Evolutionary conservation across 2,888 invertebrate genomes (phyloP).

Genomic region (Actias luna): DNA sequence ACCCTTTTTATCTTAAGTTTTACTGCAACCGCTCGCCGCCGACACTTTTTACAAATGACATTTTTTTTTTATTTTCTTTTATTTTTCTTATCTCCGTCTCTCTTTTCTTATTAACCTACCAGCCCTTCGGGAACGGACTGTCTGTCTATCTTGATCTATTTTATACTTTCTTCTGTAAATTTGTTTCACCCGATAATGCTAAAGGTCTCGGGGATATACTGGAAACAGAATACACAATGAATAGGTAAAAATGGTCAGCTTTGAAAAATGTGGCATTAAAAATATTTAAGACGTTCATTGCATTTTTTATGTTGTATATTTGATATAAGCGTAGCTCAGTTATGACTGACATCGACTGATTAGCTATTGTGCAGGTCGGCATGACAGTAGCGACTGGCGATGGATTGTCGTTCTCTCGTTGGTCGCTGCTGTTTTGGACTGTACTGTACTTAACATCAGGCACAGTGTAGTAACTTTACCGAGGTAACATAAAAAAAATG

Average conservation of each 20-base stretch:
- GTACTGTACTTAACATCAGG: no score
- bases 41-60: constrained; percentile 32
- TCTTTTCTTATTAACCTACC: constrained; percentile 8
- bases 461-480: no score
- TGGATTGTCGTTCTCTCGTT: no score
- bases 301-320: no score
- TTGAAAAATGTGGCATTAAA: background rate
- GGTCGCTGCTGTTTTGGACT: no score
- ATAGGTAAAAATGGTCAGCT: background rate
- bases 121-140: constrained; percentile 23
- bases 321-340: no score
- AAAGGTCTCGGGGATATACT: constrained; percentile 11
- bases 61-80: constrained; percentile 37
- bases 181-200: constrained; percentile 14
- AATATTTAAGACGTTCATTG: background rate
- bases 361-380: no score
- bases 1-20: constrained; percentile 25
- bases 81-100: constrained; percentile 21
- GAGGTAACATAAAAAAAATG: no score
- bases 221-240: background rate
- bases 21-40: constrained; percentile 27
- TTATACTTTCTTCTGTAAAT: constrained; percentile 7
- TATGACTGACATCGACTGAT: no score
- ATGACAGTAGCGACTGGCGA: no score
- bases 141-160: constrained; percentile 21